Evolutionary conservation across 1,140 invertebrate species (phyloP), one percentile per base, ranked within the genome.

Genomic region (Glossosoma conforme): DNA sequence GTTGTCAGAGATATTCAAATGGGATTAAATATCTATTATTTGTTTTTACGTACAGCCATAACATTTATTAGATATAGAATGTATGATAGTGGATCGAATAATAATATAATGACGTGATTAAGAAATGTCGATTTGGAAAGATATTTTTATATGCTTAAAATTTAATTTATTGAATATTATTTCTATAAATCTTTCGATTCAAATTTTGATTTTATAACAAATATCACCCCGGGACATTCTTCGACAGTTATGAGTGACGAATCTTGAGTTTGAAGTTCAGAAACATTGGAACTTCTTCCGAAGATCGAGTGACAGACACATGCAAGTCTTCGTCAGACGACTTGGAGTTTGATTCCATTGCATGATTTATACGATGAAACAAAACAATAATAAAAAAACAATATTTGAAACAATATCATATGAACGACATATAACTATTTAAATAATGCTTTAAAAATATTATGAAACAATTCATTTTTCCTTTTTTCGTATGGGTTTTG

Each of bases 31-130:
- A 33, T 30, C 35, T 51, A 55, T 41, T 41, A 45, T 54, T 48
- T 49, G 32, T 49, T 38, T 32, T 52, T 52, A 56, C 54, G 54
- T 57, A 57, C 49, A 51, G 54, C 47, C 33, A 56, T 51, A 41
- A 46, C 52, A 49, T 54, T 56, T 56, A 55, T 50, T 51, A 41
- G 43, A 45, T 56, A 46, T 50, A 41, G 46, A 41, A 45, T 46
- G 38, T 49, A 44, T 25, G 42, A 44, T 38, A 40, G 28, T 49
- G 33, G 33, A 28, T 24, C 11, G 38, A 45, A 24, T 37, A 47
- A 48, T 53, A 45, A 24, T 10, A n/a, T n/a, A 48, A 47, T 54
- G 38, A 47, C 38, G 41, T 48, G 52, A 54, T 28, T 24, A 33
- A 54, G 43, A 47, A 41, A 45, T 11, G 36, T 54, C 22, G 13